Conservation (phyloP, 2,797 vertebrate genomes). For the Sternarchorhynchus goeldii region DNA sequence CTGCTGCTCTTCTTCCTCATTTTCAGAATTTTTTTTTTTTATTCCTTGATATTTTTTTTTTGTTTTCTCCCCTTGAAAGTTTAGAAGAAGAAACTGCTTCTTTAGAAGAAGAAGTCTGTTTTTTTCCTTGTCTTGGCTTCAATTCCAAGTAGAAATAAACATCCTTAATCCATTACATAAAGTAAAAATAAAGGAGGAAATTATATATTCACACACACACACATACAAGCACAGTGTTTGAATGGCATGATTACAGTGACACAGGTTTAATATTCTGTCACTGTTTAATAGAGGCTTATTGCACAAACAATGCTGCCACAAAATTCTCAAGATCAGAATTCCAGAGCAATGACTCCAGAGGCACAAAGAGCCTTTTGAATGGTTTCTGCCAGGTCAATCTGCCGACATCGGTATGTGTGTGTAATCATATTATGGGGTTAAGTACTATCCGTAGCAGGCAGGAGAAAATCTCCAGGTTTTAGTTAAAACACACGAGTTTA, state of each 20-base stretch:
- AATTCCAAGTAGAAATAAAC: background rate
- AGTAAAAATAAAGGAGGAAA: conserved; percentile 7
- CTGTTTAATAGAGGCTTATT: conserved; percentile 57
- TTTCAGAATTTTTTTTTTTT: conserved; percentile 13
- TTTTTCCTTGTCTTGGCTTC: background rate
- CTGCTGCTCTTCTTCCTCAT: conserved; percentile 28
- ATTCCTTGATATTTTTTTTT: too few species aligned
- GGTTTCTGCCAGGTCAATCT: conserved; percentile 56
- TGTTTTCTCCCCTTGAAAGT: conserved; percentile 15
- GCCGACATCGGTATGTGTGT: conserved; percentile 55
- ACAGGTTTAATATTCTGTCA: conserved; percentile 59
- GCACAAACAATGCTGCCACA: conserved; percentile 61
- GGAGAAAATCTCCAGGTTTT: conserved; percentile 17
- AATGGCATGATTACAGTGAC: conserved; percentile 57
- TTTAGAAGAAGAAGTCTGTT: too few species aligned
- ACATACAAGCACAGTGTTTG: conserved; percentile 35
- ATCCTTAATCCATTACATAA: background rate
- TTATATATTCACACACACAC: conserved; percentile 37
- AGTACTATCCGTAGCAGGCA: conserved; percentile 43
- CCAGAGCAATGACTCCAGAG: conserved; percentile 56
- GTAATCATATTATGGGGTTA: conserved; percentile 61
- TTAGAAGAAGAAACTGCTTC: conserved; percentile 4
- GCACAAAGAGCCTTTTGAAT: conserved; percentile 62
- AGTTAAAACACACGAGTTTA: conserved; percentile 6
- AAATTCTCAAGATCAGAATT: conserved; percentile 61